Evolutionary conservation across 2,888 invertebrate genomes (phyloP), one percentile per base, ranked within the genome.

Genomic region (Eudasyphora cyanicolor): DNA sequence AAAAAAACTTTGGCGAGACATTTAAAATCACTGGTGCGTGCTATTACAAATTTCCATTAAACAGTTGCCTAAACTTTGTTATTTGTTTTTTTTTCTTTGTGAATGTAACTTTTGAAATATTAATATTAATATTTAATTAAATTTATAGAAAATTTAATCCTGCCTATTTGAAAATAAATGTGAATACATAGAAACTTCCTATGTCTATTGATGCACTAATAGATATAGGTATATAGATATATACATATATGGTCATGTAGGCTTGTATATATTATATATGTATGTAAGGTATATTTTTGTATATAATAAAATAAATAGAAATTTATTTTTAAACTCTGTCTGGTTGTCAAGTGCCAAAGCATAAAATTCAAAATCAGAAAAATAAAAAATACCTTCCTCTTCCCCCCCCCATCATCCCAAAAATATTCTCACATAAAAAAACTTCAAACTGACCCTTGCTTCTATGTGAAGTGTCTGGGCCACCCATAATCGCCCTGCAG

Each of bases 281-380:
- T 49, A 38, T 17, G 6, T 49, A n/a, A n/a, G n/a, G n/a, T n/a
- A 38, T 51, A 71, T 38, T 8, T 42, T 60, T 67, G 35, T 45
- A 35, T 79, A 64, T 69, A 70, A 24, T 67, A 51, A 73, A 67
- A 51, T 60, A 82, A 71, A 57, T 75, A 64, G 24, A 62, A 76
- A 57, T 17, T 80, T 75, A 80, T 80, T 80, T 81, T 78, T 73
- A 81, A 81, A 71, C 75, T 75, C 84, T 38, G 75, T 67, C 78
- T 76, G 76, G 84, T 84, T 84, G 84, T 81, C 84, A 84, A 84
- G 84, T 79, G 84, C 81, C 73, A 78, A 84, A 81, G 78, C 78
- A 84, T 81, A 81, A 84, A 84, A 84, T 78, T 80, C 80, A 80
- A 80, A 83, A 64, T 71, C 35, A 76, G 73, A 77, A 69, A 69